phyloP scores from a whole-genome alignment of 2,113 vertebrate species.

The Malurus alboscapulatus region DNA sequence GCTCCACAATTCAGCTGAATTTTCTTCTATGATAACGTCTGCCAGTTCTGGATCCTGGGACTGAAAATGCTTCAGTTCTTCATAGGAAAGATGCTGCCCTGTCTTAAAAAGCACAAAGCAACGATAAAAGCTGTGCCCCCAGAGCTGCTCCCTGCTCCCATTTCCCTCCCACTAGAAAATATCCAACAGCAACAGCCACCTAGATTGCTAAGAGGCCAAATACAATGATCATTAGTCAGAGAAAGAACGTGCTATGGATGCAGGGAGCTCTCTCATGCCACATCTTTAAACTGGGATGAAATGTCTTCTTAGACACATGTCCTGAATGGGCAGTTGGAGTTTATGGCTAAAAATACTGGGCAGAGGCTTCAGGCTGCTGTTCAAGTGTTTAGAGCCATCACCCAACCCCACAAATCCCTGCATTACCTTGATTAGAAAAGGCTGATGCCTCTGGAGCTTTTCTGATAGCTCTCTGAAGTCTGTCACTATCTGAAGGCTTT shows the following conservation, averaged over 20 bases:
- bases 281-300: not conserved
- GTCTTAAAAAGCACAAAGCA: constrained; percentile 55
- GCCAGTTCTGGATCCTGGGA: constrained; percentile 66
- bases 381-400: not conserved
- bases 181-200: not conserved
- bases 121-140: not conserved
- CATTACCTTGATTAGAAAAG: constrained; percentile 77
- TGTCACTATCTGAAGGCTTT: constrained; percentile 55
- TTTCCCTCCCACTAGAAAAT: not conserved
- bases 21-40: constrained; percentile 68
- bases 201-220: not conserved
- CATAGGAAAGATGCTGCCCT: constrained; percentile 58
- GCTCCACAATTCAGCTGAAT: constrained; percentile 67
- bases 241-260: not conserved
- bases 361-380: not conserved
- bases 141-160: not conserved
- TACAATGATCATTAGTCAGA: not conserved
- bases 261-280: not conserved
- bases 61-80: constrained; percentile 69
- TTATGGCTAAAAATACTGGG: not conserved
- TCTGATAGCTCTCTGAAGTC: constrained; percentile 49
- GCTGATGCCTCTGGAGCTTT: constrained; percentile 67
- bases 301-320: not conserved
- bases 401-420: not conserved
- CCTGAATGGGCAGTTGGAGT: not conserved